Base-by-base conservation (phyloP, 2,888 invertebrate genomes). In the Lasioglossum figueresi region DNA sequence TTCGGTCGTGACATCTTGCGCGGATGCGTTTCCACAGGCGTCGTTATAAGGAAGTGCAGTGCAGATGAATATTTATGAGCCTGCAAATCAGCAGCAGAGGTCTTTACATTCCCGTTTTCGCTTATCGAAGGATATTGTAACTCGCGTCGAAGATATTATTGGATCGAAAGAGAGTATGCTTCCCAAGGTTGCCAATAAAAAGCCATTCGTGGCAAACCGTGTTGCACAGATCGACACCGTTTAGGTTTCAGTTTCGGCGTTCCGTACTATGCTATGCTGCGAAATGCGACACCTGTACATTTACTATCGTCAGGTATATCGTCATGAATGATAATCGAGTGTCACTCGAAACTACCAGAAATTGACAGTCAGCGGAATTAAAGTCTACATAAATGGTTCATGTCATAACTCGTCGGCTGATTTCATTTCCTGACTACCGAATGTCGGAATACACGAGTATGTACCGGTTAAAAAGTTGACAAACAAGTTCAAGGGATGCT, bases 341-440 rank as follows among this genome's bases (percentile, higher is more conserved):
- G 63, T 16, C 56, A 16, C 27, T 8, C 52, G 59, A 70, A 68
- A 48, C 16, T 59, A 34, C 52, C n/a, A 52, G 52, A 52, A n/a
- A 52, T 27, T 48, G 40, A 52, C 27, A 48, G 8, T 48, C 59
- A 0, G 8, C 12, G 40, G 72, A 81, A 77, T 43, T 56, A 6
- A 31, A 43, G 2, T 48, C 63, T 23, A 76, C 12, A n/a, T 43
- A 71, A 79, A 77, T 43, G 71, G 85, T 66, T 59, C 45, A 48
- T 16, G 59, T 45, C 74, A 82, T 34, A 76, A 80, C 73, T 81
- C 78, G 80, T 88, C 84, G 80, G 80, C 81, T 83, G 79, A 84
- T 81, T 52, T 80, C 66, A 82, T 77, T 78, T 75, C 73, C 72
- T 76, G 80, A 80, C 37, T 16, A 56, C n/a, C 45, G 31, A 66